Percentiles rank a stretch among this genome's conserved stretches.
Evolutionary conservation across 2,888 invertebrate species (phyloP).

Genomic region (Lochmaea capreae): DNA sequence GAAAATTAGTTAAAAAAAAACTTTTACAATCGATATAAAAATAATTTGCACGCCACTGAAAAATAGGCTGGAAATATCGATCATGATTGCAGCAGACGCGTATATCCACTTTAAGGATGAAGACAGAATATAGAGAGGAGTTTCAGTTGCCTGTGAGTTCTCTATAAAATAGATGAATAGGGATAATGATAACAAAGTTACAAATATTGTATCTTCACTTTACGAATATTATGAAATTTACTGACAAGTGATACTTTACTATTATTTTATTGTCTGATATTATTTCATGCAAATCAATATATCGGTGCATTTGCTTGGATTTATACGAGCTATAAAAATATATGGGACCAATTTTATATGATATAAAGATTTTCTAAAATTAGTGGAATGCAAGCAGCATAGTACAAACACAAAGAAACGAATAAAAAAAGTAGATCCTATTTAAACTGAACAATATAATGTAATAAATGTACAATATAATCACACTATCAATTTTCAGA

Average conservation of each 20-base stretch:
- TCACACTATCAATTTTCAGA: too few species aligned
- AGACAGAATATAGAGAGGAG: conserved; percentile 13
- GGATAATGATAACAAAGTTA: conserved; percentile 24
- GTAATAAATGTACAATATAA: too few species aligned
- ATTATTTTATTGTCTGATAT: neutral
- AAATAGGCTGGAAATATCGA: conserved; percentile 14
- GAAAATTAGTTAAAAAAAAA: too few species aligned
- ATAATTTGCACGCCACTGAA: neutral
- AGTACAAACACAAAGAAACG: too few species aligned
- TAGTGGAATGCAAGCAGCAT: too few species aligned
- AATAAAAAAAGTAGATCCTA: too few species aligned
- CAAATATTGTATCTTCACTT: conserved; percentile 14
- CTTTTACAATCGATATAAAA: too few species aligned
- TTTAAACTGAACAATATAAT: too few species aligned
- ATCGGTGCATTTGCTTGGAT: neutral
- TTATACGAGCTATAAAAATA: neutral
- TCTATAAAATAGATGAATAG: conserved; percentile 5
- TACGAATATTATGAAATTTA: neutral
- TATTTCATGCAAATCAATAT: neutral
- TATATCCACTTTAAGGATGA: conserved; percentile 22
- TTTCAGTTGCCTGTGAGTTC: conserved; percentile 1
- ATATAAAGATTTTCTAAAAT: too few species aligned
- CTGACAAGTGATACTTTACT: neutral
- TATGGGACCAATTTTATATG: too few species aligned
- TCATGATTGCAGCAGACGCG: conserved; percentile 18